phyloP scores from a whole-genome alignment of 1,140 invertebrate genomes.

The Vanessa tameamea region DNA sequence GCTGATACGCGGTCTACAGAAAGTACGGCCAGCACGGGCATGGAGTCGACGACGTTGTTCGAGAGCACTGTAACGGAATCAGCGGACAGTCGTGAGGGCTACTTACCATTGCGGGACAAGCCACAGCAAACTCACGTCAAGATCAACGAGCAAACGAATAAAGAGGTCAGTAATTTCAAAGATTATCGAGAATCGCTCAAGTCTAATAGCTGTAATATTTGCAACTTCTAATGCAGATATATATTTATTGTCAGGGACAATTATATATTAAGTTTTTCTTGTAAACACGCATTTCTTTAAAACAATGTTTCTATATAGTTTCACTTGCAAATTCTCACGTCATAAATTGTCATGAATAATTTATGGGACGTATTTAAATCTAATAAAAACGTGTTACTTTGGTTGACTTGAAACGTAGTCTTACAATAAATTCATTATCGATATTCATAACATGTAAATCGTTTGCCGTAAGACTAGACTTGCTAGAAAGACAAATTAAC shows the following conservation, averaged over 20 bases:
- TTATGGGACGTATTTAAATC: not conserved
- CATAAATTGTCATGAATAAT: conserved; percentile 47
- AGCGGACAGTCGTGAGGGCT: conserved; percentile 76
- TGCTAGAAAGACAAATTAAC: too few relatives aligned
- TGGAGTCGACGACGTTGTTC: conserved; percentile 61
- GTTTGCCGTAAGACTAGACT: too few relatives aligned
- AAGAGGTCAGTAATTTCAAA: conserved; percentile 78
- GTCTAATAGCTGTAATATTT: conserved; percentile 65
- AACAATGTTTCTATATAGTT: not conserved
- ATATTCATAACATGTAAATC: too few relatives aligned
- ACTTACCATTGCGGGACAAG: conserved; percentile 75
- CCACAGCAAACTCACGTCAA: conserved; percentile 76
- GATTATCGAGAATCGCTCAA: conserved; percentile 55
- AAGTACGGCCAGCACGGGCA: conserved; percentile 57
- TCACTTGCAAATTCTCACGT: conserved; percentile 51
- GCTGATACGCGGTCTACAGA: conserved; percentile 64
- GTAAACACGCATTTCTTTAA: not conserved
- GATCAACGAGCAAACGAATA: conserved; percentile 78
- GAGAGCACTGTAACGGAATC: conserved; percentile 68
- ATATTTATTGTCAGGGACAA: not conserved
- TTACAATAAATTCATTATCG: too few relatives aligned
- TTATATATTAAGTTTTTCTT: not conserved
- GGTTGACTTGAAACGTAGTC: too few relatives aligned
- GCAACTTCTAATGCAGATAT: conserved; percentile 40
- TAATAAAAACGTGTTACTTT: too few relatives aligned